Evolutionary conservation across 2,797 vertebrate genomes (phyloP).

Genomic region (Anguilla pacifica): DNA sequence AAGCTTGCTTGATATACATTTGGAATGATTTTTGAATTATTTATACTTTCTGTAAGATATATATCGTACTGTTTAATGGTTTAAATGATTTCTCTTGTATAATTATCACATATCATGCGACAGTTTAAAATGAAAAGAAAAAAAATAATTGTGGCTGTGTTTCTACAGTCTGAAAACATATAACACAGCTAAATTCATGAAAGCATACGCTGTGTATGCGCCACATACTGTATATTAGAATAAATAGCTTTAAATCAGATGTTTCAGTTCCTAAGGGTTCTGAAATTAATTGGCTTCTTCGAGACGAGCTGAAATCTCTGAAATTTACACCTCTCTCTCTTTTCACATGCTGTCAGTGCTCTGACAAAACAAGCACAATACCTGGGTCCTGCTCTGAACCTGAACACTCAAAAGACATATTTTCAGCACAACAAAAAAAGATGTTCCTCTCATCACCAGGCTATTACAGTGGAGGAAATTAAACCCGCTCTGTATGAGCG

Average conservation of each 20-base stretch:
- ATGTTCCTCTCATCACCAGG: neutral
- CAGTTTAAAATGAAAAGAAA: neutral
- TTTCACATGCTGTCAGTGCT: slow-evolving; percentile 12
- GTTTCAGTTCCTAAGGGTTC: slow-evolving; percentile 14
- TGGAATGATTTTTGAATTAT: neutral
- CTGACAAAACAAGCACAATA: slow-evolving; percentile 21
- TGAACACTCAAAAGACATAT: neutral
- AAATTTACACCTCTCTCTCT: slow-evolving; percentile 20
- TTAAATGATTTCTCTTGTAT: neutral
- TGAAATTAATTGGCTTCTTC: slow-evolving; percentile 25
- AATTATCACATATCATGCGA: neutral
- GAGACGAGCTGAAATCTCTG: slow-evolving; percentile 14
- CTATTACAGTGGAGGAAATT: neutral
- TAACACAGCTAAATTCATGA: neutral
- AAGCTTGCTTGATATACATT: neutral
- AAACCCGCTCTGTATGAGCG: neutral
- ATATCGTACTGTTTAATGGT: neutral
- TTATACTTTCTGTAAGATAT: neutral
- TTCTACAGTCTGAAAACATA: neutral
- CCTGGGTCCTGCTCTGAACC: neutral
- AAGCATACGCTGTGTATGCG: neutral
- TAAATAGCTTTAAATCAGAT: slow-evolving; percentile 10
- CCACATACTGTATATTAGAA: neutral
- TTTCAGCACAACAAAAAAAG: neutral
- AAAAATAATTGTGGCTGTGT: neutral